Percentiles rank a stretch among this genome's conserved stretches.
phyloP scores from a whole-genome alignment of 2,888 invertebrate genomes.

The Drosophila prolongata region DNA sequence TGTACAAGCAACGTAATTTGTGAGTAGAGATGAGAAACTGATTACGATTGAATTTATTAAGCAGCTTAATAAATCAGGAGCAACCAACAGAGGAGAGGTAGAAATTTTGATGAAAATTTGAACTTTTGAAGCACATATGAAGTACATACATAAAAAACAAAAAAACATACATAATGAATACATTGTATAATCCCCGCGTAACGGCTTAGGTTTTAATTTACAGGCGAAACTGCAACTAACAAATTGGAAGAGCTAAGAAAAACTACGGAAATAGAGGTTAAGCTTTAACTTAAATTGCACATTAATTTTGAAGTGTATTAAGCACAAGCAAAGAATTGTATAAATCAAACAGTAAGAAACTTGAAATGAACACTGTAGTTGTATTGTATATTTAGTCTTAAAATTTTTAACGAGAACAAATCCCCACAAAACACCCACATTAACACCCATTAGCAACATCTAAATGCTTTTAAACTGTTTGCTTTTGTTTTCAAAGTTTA shows the following conservation, averaged over 20 bases:
- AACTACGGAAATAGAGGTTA: conserved; percentile 51
- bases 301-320: conserved; percentile 77
- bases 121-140: conserved; percentile 69
- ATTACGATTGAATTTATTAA: conserved; percentile 68
- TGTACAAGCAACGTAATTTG: conserved; percentile 36
- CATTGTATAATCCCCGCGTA: conserved; percentile 55
- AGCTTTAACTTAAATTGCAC: conserved; percentile 72
- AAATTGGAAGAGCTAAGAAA: conserved; percentile 47
- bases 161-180: conserved; percentile 46
- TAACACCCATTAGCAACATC: conserved; percentile 31
- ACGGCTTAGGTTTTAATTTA: conserved; percentile 68
- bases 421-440: conserved; percentile 17
- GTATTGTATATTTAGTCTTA: conserved; percentile 74
- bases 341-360: conserved; percentile 43
- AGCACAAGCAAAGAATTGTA: conserved; percentile 72
- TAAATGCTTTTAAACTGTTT: conserved; percentile 74
- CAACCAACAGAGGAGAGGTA: conserved; percentile 16
- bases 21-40: conserved; percentile 17
- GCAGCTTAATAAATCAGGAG: conserved; percentile 70
- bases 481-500: conserved; percentile 33
- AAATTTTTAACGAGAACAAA: conserved; percentile 44
- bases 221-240: conserved; percentile 49
- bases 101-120: conserved; percentile 46
- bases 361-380: conserved; percentile 58
- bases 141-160: conserved; percentile 44